Evolutionary conservation across 2,888 invertebrate genomes (phyloP), one percentile per base, ranked within the genome.

Genomic region (Cartodere bifasciata): DNA sequence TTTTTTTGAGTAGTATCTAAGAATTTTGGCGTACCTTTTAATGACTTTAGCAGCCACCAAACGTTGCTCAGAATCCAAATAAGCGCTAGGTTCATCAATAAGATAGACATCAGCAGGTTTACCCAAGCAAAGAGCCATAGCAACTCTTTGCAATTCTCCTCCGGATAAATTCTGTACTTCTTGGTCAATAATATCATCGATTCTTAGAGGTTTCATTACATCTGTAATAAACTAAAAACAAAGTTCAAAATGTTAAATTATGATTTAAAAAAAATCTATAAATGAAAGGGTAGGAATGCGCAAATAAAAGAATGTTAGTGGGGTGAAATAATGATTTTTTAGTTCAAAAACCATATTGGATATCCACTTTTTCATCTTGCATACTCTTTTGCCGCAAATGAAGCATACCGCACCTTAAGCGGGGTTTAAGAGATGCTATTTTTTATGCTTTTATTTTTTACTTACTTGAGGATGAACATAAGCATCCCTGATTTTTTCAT

Each of bases 31-130:
- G 42, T 50, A 88, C 87, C 94, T 72, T 62, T 97, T 97, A 44
- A 97, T 97, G 52, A 98, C 97, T 71, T 97, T 97, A 46, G 98
- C 97, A 38, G 97, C 95, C 35, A 97, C 91, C 31, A 98, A 70
- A 91, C 98, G 98, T 64, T 98, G 98, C 56, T 98, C 98, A 3
- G 98, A 99, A 63, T 99, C 98, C 39, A 98, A 67, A 62, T 99
- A 98, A 25, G 98, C 98, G 9, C 95, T 97, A 0, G 97, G 97
- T 63, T 98, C 98, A 55, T 98, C 98, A 47, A 98, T 87, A 13
- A 98, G 75, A 62, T 98, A 98, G 3, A 98, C 97, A 62, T 97
- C 95, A 0, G 98, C 98, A 0, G 97, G 97, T 61, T 95, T 97
- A 27, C 98, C 98, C 12, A 98, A 70, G 53, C 98, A 98, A 11